These are phyloP conservation scores for Ahaetulla prasina DNA, from an alignment of 2,113 vertebrate species.

Conservation along the genomic window DNA sequence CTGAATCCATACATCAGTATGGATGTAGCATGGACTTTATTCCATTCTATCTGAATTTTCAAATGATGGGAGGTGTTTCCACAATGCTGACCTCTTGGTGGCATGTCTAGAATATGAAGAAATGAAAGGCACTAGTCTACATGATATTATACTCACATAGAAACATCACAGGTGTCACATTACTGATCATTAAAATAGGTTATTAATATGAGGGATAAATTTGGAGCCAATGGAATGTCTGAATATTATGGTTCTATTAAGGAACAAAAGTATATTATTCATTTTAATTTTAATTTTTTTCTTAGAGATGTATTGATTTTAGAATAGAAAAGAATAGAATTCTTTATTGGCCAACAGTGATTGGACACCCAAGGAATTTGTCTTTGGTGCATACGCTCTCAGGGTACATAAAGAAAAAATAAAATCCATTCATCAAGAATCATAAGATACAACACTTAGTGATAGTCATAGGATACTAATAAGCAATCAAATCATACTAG, in stretches of 20 bases:
- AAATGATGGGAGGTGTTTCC: background rate
- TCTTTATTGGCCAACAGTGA: too few species aligned
- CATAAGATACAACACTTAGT: too few species aligned
- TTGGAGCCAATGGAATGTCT: too few species aligned
- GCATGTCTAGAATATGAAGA: background rate
- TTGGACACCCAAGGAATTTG: too few species aligned
- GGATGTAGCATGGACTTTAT: background rate
- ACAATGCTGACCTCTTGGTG: background rate
- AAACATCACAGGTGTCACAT: background rate
- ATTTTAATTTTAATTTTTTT: background rate
- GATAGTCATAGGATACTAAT: too few species aligned
- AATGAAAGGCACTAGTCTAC: background rate
- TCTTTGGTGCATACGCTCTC: too few species aligned
- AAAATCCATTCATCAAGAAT: too few species aligned
- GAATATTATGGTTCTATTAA: background rate
- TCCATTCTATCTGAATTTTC: background rate
- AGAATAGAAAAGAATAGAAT: too few species aligned
- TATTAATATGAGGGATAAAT: background rate
- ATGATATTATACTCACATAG: background rate
- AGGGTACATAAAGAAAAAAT: too few species aligned
- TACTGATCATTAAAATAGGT: background rate
- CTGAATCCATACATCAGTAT: background rate
- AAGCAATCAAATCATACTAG: too few species aligned
- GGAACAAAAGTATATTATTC: background rate
- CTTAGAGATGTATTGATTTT: background rate